Base-by-base conservation (phyloP, 1,140 invertebrate genomes). In the Diorhabda sublineata region DNA sequence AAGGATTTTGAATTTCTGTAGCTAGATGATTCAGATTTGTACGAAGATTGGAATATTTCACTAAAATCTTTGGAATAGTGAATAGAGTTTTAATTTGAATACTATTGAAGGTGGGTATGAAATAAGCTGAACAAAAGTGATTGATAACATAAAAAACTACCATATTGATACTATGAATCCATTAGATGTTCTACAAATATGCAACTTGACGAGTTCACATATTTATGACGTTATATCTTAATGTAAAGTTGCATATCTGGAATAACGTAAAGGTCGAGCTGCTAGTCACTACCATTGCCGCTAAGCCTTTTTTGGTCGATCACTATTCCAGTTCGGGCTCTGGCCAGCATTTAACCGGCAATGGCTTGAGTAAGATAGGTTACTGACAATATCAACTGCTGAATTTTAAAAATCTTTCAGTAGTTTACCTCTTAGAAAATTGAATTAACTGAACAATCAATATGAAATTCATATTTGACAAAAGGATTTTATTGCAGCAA, bases 291-390 rank as follows among this genome's bases (percentile, higher is more conserved):
- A 42, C 42, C 43, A 62, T 43, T 43, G 61, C 61, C n/a, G 8
- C 8, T 42, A 3, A 41, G 5, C 11, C 42, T 43, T 62, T 43
- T 62, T 42, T 43, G 61, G 61, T 57, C 41, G 45, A 45, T 42
- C 64, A 52, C 56, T 58, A 65, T 65, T 65, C 64, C 64, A 65
- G 52, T 65, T 57, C 64, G 64, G 64, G 64, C 42, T 11, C 52
- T 65, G 45, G 64, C 64, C 52, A 65, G 52, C 52, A 57, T 65
- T 65, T 57, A 65, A 58, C 45, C 43, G 45, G 26, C 42, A 65
- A 42, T 52, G 47, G 63, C 45, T 65, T 65, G n/a, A 65, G 57
- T 65, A 9, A 65, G 63, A 65, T 56, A 58, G 26, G 63, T 65
- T 64, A 65, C 47, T 65, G 52, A 52, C 45, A 65, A 45, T 57